Base-by-base conservation (phyloP, 2,888 invertebrate genomes). In the Habroteleia sp. region DNA sequence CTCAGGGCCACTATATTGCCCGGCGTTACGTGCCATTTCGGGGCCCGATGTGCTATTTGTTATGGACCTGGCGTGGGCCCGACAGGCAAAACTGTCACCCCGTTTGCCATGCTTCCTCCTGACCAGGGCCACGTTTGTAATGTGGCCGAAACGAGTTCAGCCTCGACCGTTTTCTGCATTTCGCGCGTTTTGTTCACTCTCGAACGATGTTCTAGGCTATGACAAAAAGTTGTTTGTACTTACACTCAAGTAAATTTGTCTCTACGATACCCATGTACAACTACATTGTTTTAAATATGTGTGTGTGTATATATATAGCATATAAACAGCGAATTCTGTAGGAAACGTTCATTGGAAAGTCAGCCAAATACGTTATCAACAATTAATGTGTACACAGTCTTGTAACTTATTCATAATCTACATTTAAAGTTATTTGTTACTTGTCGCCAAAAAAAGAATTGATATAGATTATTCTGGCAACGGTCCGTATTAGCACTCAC, bases 371-470 rank as follows among this genome's bases (percentile, higher is more conserved):
- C 17, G 20, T 63, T 63, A 63, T 65, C 46, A 58, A 72, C 63
- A 68, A 69, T 72, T 66, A 58, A 72, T 66, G 48, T 56, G 62
- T 56, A 63, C 33, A 62, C 76, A 76, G 76, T 76, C 76, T 76
- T 76, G 35, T 62, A 68, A 72, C 72, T 68, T 68, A 69, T 62
- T 27, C 37, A 10, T 72, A 50, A 50, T 65, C 58, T 69, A 69
- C 58, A 41, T 52, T 46, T 35, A 48, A 44, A 66, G 11, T 46
- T 63, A 11, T 56, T 46, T 66, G 31, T 50, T 44, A 54, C 23
- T 23, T 20, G 37, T 69, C 69, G 42, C 33, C 31, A 29, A 74
- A 13, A 37, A 54, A 50, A 39, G 2, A 20, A 41, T 29, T 16
- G n/a, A n/a, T 27, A 29, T 27, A 13, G 23, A 23, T 35, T 56